A percentile compares a stretch with the other conserved stretches of the same genome.
Evolutionary conservation across 2,888 invertebrate species (phyloP).

Genomic region (Lasioglossum vierecki): DNA sequence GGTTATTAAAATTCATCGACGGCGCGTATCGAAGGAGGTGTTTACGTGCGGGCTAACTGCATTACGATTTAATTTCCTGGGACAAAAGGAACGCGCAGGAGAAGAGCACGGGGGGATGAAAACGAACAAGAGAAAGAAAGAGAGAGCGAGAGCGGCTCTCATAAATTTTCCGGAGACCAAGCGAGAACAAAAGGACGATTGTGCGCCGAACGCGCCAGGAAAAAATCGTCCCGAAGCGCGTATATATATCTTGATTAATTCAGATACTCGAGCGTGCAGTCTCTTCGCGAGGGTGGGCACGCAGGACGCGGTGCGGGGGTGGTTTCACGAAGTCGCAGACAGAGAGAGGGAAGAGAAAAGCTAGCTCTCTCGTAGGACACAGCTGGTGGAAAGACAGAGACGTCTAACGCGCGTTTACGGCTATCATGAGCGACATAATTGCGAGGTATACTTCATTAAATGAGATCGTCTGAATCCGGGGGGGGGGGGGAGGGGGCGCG

Average conservation of each 20-base stretch:
- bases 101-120: neutral
- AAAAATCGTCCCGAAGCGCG: conserved; percentile 45
- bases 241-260: conserved; percentile 59
- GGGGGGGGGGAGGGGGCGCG: neutral
- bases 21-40: conserved; percentile 24
- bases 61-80: conserved; percentile 55
- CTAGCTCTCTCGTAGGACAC: neutral
- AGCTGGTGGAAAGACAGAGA: conserved; percentile 34
- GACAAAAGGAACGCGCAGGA: conserved; percentile 32
- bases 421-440: conserved; percentile 64
- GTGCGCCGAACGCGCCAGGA: conserved; percentile 41
- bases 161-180: conserved; percentile 55
- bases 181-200: conserved; percentile 58
- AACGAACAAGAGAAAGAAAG: neutral
- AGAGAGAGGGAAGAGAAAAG: conserved; percentile 20
- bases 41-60: conserved; percentile 32
- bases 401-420: conserved; percentile 61
- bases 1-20: conserved; percentile 41
- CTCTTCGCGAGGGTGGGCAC: conserved; percentile 22
- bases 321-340: conserved; percentile 20
- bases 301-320: neutral
- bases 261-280: conserved; percentile 46
- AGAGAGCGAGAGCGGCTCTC: conserved; percentile 26
- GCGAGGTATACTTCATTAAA: conserved; percentile 69
- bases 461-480: conserved; percentile 58